A percentile compares a stretch with the other conserved stretches of the same genome.
Evolutionary conservation across 2,113 vertebrate genomes (phyloP).

Genomic region (Cygnus buccinator): DNA sequence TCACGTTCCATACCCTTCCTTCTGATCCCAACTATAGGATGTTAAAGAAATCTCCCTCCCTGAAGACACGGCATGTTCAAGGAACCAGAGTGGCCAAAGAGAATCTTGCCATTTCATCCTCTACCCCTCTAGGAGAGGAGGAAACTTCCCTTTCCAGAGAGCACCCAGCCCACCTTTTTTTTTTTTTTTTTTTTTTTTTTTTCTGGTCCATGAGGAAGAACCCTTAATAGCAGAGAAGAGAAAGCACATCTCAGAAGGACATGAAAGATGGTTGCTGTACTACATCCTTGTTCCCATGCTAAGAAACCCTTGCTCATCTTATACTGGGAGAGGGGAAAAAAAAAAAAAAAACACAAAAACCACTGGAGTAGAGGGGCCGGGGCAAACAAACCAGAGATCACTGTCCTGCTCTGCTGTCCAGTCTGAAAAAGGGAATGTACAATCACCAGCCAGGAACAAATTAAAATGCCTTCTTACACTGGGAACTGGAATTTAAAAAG

Average conservation of each 20-base stretch:
- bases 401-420: background rate
- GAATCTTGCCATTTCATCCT: background rate
- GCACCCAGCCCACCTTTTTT: background rate
- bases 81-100: background rate
- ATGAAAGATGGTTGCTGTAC: background rate
- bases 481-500: background rate
- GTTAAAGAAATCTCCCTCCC: background rate
- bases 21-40: background rate
- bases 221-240: background rate
- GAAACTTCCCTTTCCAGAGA: background rate
- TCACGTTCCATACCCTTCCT: background rate
- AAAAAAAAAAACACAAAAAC: too few species aligned
- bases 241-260: background rate
- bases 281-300: background rate
- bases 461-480: background rate
- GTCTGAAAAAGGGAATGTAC: background rate
- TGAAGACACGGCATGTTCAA: background rate
- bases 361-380: accelerated
- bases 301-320: background rate
- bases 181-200: background rate
- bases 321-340: background rate
- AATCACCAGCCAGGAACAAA: background rate
- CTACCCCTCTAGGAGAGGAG: background rate
- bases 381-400: background rate
- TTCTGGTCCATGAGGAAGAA: background rate